Percentiles rank a stretch among this genome's conserved stretches.
These are phyloP conservation scores for Hiodon alosoides DNA, from an alignment of 2,113 vertebrate species.

Conservation along the genomic window DNA sequence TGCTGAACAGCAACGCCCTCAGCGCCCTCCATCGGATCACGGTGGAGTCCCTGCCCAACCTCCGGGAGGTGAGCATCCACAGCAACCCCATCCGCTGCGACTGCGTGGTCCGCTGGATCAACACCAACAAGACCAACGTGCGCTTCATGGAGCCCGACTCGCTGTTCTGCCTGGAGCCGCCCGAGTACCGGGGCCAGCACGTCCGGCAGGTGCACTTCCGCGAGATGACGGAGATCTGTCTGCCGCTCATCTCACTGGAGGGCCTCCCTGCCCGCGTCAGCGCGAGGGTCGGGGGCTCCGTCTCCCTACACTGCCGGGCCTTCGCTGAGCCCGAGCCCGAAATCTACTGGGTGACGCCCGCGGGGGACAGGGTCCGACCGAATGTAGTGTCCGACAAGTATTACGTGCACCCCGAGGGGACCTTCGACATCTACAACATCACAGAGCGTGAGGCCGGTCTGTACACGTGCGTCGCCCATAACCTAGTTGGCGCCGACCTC, in stretches of 20 bases:
- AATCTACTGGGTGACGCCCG: conserved; percentile 94
- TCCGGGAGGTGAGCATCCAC: conserved; percentile 92
- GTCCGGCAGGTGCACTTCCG: conserved; percentile 91
- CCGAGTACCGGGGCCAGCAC: conserved; percentile 90
- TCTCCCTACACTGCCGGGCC: conserved; percentile 91
- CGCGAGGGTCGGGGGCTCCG: conserved; percentile 68
- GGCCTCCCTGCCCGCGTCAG: conserved; percentile 83
- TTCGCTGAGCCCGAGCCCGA: conserved; percentile 93
- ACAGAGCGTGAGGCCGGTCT: conserved; percentile 81
- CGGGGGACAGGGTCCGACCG: conserved; percentile 78
- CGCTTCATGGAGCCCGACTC: conserved; percentile 96
- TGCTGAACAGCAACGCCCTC: conserved; percentile 92
- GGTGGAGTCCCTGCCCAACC: conserved; percentile 86
- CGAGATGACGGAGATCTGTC: conserved; percentile 97
- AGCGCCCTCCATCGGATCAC: conserved; percentile 89
- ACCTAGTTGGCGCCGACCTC: conserved; percentile 91
- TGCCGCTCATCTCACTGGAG: conserved; percentile 90
- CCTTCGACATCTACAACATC: conserved; percentile 81
- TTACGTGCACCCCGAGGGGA: conserved; percentile 91
- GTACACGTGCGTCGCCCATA: conserved; percentile 94
- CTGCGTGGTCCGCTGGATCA: conserved; percentile 96
- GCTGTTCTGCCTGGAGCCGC: conserved; percentile 87
- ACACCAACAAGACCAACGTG: conserved; percentile 90
- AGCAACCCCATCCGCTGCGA: conserved; percentile 95
- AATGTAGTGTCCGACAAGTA: conserved; percentile 79